Base-by-base conservation (phyloP, 2,888 invertebrate genomes). In the Pegoplata infirma region DNA sequence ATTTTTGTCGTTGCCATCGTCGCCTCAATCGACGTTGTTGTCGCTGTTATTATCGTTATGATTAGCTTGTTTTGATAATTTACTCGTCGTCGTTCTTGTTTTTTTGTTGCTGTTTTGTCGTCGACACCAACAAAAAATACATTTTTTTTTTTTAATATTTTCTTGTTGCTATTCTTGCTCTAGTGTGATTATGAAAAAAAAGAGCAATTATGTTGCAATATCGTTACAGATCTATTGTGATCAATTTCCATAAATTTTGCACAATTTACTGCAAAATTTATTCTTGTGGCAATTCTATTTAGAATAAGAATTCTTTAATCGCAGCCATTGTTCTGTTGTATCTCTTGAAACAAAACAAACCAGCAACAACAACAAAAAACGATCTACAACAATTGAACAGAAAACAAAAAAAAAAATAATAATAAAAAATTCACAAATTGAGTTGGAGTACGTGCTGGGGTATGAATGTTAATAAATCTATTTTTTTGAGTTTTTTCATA, bases 211-310 rank as follows among this genome's bases (percentile, higher is more conserved):
- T 76, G 80, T 75, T 75, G 79, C 75, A 79, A 79, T 79, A 79
- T 67, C 75, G 79, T 79, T 79, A 79, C 71, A 75, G 79, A 68
- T 79, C 75, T 71, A 71, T 79, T 71, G 79, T 75, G 75, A 75
- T 79, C 74, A 79, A 79, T 79, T 79, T 79, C 71, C 74, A 79
- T 75, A 79, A 79, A 75, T 79, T 79, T 78, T 78, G 58, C 68
- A 68, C 68, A 77, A 77, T 68, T 73, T 73, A 25, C 25, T 23
- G 36, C 53, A 64, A 76, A 71, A 64, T 72, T 72, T 19, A 25
- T 61, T 63, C 21, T 68, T 68, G 73, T 64, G 47, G 68, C 73
- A 69, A 73, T 78, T 78, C 59, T 58, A 78, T 73, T 67, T 67
- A 46, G 40, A 28, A 69, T 55, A 17, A 69, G 53, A 78, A 74